These are phyloP conservation scores for Papilio protenor DNA, from an alignment of 2,888 invertebrate species.

Conservation along the genomic window DNA sequence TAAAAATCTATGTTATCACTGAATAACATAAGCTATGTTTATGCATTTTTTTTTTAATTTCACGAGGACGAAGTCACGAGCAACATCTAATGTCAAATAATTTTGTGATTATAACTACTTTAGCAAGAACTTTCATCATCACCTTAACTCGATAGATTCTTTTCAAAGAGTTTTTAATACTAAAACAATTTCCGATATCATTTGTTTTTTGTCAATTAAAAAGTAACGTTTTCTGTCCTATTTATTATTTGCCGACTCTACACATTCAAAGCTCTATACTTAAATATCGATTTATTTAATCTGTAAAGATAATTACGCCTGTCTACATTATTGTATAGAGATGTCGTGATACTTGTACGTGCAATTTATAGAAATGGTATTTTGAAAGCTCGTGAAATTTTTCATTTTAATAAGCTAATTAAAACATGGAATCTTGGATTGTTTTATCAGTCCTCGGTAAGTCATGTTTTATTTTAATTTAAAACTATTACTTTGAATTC, in stretches of 20 bases:
- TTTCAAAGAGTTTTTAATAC: no score
- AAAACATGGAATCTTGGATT: conserved; percentile 26
- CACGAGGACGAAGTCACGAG: no score
- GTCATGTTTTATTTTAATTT: not conserved
- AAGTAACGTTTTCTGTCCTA: no score
- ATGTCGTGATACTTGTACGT: not conserved
- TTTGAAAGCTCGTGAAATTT: not conserved
- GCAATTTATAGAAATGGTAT: not conserved
- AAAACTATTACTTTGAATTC: not conserved
- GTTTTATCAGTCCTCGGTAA: not conserved
- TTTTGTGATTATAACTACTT: no score
- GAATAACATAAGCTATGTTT: no score
- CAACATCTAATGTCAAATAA: no score
- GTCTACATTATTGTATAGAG: not conserved
- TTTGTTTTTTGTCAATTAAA: not conserved
- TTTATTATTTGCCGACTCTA: not conserved
- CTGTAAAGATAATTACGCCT: not conserved
- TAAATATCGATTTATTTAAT: not conserved
- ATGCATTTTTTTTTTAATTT: no score
- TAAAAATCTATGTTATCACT: no score
- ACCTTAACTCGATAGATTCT: no score
- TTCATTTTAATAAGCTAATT: not conserved
- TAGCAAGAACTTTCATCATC: no score
- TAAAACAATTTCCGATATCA: not conserved
- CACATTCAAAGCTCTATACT: not conserved